Evolutionary conservation across 2,113 vertebrate genomes (phyloP).

Genomic region (Platichthys stellatus): DNA sequence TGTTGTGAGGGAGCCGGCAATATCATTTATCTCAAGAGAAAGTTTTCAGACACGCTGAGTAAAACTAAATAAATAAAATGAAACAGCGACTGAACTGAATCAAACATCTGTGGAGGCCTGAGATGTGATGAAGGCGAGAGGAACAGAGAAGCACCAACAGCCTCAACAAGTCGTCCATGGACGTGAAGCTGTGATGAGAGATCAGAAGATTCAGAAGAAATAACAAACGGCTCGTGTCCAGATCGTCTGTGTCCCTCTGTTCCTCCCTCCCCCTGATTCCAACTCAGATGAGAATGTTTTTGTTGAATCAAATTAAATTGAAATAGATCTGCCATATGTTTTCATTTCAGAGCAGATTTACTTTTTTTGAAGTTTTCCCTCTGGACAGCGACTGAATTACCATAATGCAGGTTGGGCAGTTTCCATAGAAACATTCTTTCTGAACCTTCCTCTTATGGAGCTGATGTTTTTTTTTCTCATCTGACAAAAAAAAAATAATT

Average conservation of each 20-base stretch:
- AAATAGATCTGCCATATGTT: slow-evolving; percentile 39
- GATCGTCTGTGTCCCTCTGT: slow-evolving; percentile 14
- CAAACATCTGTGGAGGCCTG: too few relatives aligned
- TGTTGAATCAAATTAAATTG: slow-evolving; percentile 38
- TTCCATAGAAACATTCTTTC: slow-evolving; percentile 53
- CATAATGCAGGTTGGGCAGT: slow-evolving; percentile 43
- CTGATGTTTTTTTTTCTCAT: not conserved
- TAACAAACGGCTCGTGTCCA: slow-evolving; percentile 5
- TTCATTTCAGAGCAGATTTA: slow-evolving; percentile 27
- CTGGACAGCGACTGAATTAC: slow-evolving; percentile 36
- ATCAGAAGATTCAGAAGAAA: slow-evolving; percentile 8
- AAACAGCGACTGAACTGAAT: too few relatives aligned
- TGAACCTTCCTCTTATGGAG: slow-evolving; percentile 19
- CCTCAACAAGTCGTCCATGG: not conserved
- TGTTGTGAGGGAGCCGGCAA: too few relatives aligned
- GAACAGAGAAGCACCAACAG: not conserved
- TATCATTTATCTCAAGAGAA: too few relatives aligned
- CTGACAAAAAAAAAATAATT: slow-evolving; percentile 1
- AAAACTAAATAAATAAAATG: too few relatives aligned
- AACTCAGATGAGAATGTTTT: slow-evolving; percentile 37
- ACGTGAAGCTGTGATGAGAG: not conserved
- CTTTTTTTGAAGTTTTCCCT: slow-evolving; percentile 23
- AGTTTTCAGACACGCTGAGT: too few relatives aligned
- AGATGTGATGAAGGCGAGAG: not conserved
- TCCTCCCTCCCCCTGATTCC: slow-evolving; percentile 24